Evolutionary conservation across 2,113 vertebrate genomes (phyloP).

Genomic region (Chauna torquata): DNA sequence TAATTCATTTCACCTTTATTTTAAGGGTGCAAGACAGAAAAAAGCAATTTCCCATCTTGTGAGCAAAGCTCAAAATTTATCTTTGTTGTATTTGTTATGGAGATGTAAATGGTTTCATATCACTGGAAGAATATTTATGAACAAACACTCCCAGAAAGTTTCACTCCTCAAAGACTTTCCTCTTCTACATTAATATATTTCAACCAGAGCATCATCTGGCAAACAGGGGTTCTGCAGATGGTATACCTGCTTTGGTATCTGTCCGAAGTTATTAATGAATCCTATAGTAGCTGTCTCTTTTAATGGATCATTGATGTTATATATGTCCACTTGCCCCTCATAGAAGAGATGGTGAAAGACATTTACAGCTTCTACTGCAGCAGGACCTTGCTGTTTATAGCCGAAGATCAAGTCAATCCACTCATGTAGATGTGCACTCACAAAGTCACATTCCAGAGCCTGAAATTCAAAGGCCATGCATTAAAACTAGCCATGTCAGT

Average conservation of each 20-base stretch:
- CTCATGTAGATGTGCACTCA: slow-evolving; percentile 95
- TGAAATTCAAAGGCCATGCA: slow-evolving; percentile 63
- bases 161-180: not conserved
- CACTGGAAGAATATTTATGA: not conserved
- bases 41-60: not conserved
- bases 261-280: slow-evolving; percentile 99
- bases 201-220: not conserved
- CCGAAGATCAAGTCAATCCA: slow-evolving; percentile 99
- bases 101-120: not conserved
- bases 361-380: slow-evolving; percentile 95
- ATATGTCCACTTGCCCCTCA: slow-evolving; percentile 98
- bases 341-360: slow-evolving; percentile 99
- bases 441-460: slow-evolving; percentile 98
- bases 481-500: not conserved
- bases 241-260: slow-evolving; percentile 97
- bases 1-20: not conserved
- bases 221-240: not conserved
- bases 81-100: not conserved
- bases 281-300: slow-evolving; percentile 99
- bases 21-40: not conserved
- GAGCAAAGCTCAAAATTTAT: not conserved
- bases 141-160: not conserved
- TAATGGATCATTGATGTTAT: slow-evolving; percentile 98
- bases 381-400: slow-evolving; percentile 97
- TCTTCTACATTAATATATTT: not conserved